Evolutionary conservation across 2,797 vertebrate species (phyloP), one percentile per base, ranked within the genome.

Genomic region (Urosaurus nigricauda): DNA sequence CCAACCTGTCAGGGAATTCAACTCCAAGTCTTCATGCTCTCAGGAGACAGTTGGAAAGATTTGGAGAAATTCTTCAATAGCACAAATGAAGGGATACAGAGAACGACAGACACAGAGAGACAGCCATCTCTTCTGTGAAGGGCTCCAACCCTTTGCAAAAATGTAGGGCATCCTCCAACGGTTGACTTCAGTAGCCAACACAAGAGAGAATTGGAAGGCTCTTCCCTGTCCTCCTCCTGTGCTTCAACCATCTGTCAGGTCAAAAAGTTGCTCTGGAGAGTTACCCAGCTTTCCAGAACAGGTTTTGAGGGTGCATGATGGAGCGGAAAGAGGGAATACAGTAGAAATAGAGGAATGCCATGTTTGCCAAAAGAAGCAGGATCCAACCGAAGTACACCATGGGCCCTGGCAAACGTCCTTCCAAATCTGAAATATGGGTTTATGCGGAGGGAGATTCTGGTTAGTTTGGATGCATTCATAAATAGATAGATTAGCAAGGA

Each of bases 1-100:
- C 11, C 92, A 91, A 1, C 0, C 12, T 0, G 0, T 87, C 88
- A 83, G 87, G 90, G 92, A 93, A 91, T 90, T 87, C 19, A 89
- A 88, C 60, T 87, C 84, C 68, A 14, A 37, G 73, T 21, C 19
- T 21, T 60, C 58, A 24, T 60, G 58, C 58, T 60, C 86, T 81
- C 37, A 35, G 77, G 29, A 71, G 77, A 24, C 58, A 21, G 12
- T 19, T 0, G 1, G 32, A 12, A 4, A 35, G 65, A 58, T 32
- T 37, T 16, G 26, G 81, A 68, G 43, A 53, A 35, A 17, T 2
- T 6, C 29, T 21, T 13, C 32, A 16, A n/a, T 17, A 56, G 53
- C 40, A 1, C 32, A 17, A 51, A 5, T 51, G 65, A 68, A 24
- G 7, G n/a, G 7, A 51, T 19, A 13, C 17, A 71, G 35, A 58